These are phyloP conservation scores for rabbit (Oryctolagus cuniculus) DNA, from an alignment of 2,113 vertebrate species.

Conservation along the genomic window DNA sequence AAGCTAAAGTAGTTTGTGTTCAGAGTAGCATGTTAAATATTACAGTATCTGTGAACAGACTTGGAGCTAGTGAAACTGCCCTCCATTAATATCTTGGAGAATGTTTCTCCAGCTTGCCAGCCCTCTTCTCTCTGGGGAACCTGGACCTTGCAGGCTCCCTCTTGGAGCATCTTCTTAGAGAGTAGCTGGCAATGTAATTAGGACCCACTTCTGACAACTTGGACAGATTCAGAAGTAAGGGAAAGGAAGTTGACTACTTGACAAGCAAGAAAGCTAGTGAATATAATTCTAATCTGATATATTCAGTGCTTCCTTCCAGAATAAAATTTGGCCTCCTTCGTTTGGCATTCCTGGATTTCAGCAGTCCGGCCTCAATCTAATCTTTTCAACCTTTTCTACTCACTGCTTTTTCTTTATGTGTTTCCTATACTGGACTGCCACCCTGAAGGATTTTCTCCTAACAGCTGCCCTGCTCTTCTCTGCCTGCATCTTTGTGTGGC, in stretches of 20 bases:
- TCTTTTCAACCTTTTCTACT: neutral
- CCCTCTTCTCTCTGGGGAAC: neutral
- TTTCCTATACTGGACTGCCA: neutral
- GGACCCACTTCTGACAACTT: neutral
- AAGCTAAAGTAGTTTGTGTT: neutral
- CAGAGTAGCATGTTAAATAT: neutral
- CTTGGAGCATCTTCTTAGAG: neutral
- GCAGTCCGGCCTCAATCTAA: neutral
- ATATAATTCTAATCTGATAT: neutral
- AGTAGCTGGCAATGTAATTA: neutral
- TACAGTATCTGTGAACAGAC: neutral
- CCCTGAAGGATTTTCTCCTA: neutral
- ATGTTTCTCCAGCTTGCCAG: neutral
- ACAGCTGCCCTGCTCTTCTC: neutral
- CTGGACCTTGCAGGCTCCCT: neutral
- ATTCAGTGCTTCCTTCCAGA: neutral
- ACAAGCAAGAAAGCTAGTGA: neutral
- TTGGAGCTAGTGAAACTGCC: neutral
- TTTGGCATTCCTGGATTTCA: neutral
- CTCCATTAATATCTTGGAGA: neutral
- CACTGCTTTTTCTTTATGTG: neutral
- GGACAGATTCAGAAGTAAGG: neutral
- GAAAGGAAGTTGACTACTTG: neutral
- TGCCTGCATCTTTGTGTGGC: neutral
- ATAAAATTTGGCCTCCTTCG: neutral